phyloP scores from a whole-genome alignment of 2,113 vertebrate species.

The Amphiprion percula region DNA sequence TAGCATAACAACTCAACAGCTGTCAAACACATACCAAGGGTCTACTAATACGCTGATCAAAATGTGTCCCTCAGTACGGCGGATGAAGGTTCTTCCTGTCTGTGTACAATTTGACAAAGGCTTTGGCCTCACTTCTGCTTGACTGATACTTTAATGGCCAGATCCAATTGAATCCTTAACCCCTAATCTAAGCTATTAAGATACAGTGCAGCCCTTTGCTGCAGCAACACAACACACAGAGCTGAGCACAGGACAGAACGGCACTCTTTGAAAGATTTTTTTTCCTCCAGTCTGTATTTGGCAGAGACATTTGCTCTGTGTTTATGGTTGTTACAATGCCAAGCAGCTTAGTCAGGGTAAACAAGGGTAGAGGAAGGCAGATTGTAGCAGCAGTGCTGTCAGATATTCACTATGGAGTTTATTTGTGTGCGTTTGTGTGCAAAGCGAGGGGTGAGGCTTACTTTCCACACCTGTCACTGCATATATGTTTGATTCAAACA shows the following conservation, averaged over 20 bases:
- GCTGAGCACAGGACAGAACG: conserved; percentile 9
- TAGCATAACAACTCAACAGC: conserved; percentile 4
- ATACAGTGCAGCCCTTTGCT: conserved; percentile 29
- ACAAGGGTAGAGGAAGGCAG: conserved; percentile 53
- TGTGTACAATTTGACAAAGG: conserved; percentile 2
- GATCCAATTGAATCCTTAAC: conserved; percentile 42
- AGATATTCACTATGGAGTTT: conserved; percentile 37
- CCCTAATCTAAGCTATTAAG: conserved; percentile 49
- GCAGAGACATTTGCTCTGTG: conserved; percentile 63
- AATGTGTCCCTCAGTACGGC: not conserved
- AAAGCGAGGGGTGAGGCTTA: conserved; percentile 11
- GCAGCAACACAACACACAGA: conserved; percentile 21
- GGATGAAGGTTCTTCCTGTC: not conserved
- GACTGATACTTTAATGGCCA: conserved; percentile 41
- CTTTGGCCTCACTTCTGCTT: conserved; percentile 18
- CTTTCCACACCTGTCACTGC: conserved; percentile 45
- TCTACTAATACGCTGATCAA: not conserved
- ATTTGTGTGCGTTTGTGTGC: conserved; percentile 29
- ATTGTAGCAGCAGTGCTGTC: conserved; percentile 50
- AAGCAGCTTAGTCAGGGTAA: conserved; percentile 66
- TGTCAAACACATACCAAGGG: not conserved
- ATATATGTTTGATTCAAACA: conserved; percentile 20
- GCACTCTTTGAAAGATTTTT: conserved; percentile 11
- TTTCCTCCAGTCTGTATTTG: conserved; percentile 34
- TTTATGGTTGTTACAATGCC: conserved; percentile 61